Evolutionary conservation across 2,888 invertebrate species (phyloP).

Genomic region (Pachycephus smyrnensis): DNA sequence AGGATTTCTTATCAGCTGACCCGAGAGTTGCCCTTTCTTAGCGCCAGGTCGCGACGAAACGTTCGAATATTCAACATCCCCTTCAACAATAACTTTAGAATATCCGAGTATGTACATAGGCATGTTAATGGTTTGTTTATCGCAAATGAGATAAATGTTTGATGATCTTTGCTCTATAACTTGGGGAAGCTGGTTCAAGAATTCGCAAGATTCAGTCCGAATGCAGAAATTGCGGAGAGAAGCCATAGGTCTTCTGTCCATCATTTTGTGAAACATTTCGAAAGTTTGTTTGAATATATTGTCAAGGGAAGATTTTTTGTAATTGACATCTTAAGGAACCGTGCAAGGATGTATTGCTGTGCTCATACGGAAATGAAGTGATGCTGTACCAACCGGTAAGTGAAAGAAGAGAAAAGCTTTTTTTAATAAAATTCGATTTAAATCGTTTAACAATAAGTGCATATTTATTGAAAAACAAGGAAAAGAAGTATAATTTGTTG

Average conservation of each 20-base stretch:
- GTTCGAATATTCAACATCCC: slow-evolving; percentile 18
- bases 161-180: slow-evolving; percentile 35
- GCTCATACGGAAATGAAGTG: slow-evolving; percentile 25
- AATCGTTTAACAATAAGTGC: neutral
- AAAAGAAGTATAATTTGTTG: neutral
- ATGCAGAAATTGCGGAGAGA: neutral
- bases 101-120: slow-evolving; percentile 6
- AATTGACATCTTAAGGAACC: neutral
- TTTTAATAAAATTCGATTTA: neutral
- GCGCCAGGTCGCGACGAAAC: slow-evolving; percentile 17
- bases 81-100: slow-evolving; percentile 21
- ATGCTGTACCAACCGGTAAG: slow-evolving; percentile 19
- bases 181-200: slow-evolving; percentile 20
- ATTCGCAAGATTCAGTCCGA: slow-evolving; percentile 15
- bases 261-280: neutral
- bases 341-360: neutral
- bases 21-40: slow-evolving; percentile 16
- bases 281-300: neutral
- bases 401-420: neutral
- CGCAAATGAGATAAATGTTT: slow-evolving; percentile 30
- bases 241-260: neutral
- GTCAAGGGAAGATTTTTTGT: neutral
- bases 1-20: slow-evolving; percentile 35
- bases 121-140: slow-evolving; percentile 18
- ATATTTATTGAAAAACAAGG: neutral